phyloP scores from a whole-genome alignment of 2,797 vertebrate species.

The Poeciliopsis infans region DNA sequence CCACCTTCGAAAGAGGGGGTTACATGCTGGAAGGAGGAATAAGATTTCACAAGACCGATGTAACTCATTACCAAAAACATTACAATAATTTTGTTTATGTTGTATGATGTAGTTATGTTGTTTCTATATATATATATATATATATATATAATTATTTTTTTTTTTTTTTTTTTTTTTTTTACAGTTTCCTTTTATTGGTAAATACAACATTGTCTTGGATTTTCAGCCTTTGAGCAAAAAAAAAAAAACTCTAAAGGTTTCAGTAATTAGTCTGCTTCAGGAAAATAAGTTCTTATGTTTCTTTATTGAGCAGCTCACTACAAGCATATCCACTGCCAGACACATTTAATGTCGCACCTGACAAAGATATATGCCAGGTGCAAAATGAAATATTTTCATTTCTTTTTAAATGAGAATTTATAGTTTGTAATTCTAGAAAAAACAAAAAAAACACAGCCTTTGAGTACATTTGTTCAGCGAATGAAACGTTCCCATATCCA shows the following conservation, averaged over 20 bases:
- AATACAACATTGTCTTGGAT: slow-evolving; percentile 77
- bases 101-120: slow-evolving; percentile 67
- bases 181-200: slow-evolving; percentile 76
- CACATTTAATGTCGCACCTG: not conserved
- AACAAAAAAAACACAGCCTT: not conserved
- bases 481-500: not conserved
- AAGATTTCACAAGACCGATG: slow-evolving; percentile 26
- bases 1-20: slow-evolving; percentile 17
- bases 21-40: slow-evolving; percentile 42
- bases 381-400: not conserved
- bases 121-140: slow-evolving; percentile 23
- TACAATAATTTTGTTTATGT: slow-evolving; percentile 71
- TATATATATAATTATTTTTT: too few species aligned
- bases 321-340: not conserved
- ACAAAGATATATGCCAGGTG: not conserved
- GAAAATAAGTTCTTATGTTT: slow-evolving; percentile 11
- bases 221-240: slow-evolving; percentile 46
- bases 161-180: too few species aligned
- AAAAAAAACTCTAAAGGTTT: slow-evolving; percentile 79
- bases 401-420: not conserved
- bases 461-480: not conserved
- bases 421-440: not conserved
- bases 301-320: slow-evolving; percentile 7
- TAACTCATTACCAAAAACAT: slow-evolving; percentile 58
- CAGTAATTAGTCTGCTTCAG: slow-evolving; percentile 79